phyloP scores from a whole-genome alignment of 2,888 invertebrate genomes.

The Dusona sp. region DNA sequence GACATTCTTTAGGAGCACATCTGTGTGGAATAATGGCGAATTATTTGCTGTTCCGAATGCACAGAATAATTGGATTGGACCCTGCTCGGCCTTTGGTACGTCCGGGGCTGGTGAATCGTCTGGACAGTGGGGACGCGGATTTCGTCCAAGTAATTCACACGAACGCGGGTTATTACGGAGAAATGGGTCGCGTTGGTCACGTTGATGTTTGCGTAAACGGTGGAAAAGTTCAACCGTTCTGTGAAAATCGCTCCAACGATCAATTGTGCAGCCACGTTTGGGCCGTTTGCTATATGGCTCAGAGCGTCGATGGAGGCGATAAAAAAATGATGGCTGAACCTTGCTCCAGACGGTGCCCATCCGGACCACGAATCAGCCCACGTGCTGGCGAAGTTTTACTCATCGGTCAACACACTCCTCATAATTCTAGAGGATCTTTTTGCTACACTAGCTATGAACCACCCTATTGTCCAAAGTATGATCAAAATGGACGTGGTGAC shows the following conservation, averaged over 20 bases:
- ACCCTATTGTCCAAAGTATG: conserved; percentile 89
- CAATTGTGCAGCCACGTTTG: conserved; percentile 93
- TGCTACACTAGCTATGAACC: conserved; percentile 88
- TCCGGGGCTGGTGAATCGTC: conserved; percentile 87
- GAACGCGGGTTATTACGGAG: conserved; percentile 92
- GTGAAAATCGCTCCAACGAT: conserved; percentile 89
- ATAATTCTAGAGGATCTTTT: conserved; percentile 89
- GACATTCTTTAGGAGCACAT: conserved; percentile 92
- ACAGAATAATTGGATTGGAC: conserved; percentile 91
- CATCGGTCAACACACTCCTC: conserved; percentile 91
- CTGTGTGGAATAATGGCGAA: conserved; percentile 91
- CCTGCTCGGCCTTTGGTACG: conserved; percentile 91
- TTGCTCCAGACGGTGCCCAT: conserved; percentile 90
- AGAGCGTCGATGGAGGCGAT: conserved; percentile 88
- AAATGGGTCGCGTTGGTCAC: conserved; percentile 90
- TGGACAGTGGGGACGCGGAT: conserved; percentile 91
- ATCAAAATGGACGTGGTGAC: conserved; percentile 87
- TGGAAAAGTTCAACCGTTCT: conserved; percentile 91
- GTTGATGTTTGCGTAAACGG: conserved; percentile 94
- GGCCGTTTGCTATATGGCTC: conserved; percentile 92
- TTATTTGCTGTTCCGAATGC: conserved; percentile 90
- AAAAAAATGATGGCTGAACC: conserved; percentile 87
- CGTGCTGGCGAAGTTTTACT: conserved; percentile 87
- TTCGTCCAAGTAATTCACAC: conserved; percentile 93
- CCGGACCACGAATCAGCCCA: conserved; percentile 87